phyloP scores from a whole-genome alignment of 2,797 vertebrate species.

The Acanthornis magna region DNA sequence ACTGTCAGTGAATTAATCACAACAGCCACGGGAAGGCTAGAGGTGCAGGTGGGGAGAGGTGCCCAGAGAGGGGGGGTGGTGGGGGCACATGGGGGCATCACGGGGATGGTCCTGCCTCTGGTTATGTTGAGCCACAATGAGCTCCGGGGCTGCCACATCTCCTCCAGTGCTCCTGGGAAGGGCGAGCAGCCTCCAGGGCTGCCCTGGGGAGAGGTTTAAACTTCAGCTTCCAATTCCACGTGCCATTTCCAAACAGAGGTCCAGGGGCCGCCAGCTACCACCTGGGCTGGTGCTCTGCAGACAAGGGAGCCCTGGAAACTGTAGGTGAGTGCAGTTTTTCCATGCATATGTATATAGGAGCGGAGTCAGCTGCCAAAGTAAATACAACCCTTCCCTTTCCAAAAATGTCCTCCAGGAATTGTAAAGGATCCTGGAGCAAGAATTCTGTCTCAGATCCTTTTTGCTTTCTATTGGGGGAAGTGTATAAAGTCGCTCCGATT shows the following conservation, averaged over 20 bases:
- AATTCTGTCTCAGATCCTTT: slow-evolving; percentile 44
- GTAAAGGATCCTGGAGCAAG: slow-evolving; percentile 61
- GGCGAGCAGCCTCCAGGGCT: neutral
- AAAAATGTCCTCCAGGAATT: slow-evolving; percentile 67
- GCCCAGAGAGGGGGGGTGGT: fast-evolving
- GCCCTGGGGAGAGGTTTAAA: neutral
- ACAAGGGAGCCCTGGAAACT: neutral
- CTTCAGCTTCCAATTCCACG: neutral
- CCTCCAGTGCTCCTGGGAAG: neutral
- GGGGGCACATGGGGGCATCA: neutral
- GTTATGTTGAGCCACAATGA: neutral
- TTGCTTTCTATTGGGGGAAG: slow-evolving; percentile 18
- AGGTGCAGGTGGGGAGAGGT: neutral
- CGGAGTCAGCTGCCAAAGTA: slow-evolving; percentile 48
- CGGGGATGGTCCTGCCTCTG: fast-evolving
- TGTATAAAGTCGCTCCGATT: neutral
- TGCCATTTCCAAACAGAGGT: neutral
- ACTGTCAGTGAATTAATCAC: neutral
- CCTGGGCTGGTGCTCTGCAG: slow-evolving; percentile 20
- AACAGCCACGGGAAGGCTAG: neutral
- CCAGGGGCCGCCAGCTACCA: neutral
- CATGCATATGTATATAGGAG: slow-evolving; percentile 40
- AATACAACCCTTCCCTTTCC: slow-evolving; percentile 67
- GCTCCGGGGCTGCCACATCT: neutral
- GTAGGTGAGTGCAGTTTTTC: slow-evolving; percentile 59